These are phyloP conservation scores for Channallabes apus DNA, from an alignment of 2,797 vertebrate species.

Conservation along the genomic window DNA sequence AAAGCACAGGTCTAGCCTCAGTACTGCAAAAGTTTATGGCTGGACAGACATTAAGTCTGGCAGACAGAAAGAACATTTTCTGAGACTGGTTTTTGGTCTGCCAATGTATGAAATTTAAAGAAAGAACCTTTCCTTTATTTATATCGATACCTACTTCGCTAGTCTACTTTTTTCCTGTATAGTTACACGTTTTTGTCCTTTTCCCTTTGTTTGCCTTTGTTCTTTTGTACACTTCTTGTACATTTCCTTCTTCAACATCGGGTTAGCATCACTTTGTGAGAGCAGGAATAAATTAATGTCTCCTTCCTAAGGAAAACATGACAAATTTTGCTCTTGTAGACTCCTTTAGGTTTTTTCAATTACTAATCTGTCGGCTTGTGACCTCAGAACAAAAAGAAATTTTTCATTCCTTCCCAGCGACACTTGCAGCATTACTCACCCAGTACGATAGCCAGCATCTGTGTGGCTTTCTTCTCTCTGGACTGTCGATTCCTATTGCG, in stretches of 20 bases:
- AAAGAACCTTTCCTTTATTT: too few relatives aligned
- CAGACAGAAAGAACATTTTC: too few relatives aligned
- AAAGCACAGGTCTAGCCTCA: too few relatives aligned
- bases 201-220: too few relatives aligned
- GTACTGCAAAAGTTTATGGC: too few relatives aligned
- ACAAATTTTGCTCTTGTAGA: neutral
- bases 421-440: slow-evolving; percentile 73
- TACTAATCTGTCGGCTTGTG: too few relatives aligned
- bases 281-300: neutral
- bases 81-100: too few relatives aligned
- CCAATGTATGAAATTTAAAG: too few relatives aligned
- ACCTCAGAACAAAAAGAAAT: neutral
- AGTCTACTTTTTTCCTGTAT: neutral
- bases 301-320: neutral
- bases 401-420: neutral
- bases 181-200: too few relatives aligned
- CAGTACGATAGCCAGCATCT: slow-evolving; percentile 92
- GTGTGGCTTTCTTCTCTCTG: slow-evolving; percentile 90
- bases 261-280: too few relatives aligned
- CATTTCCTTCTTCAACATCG: too few relatives aligned
- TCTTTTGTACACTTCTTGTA: neutral
- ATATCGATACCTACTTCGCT: neutral
- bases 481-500: slow-evolving; percentile 82
- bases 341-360: neutral
- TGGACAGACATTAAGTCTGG: too few relatives aligned